Evolutionary conservation across 2,888 invertebrate species (phyloP), one percentile per base, ranked within the genome.

Genomic region (Diaperis boleti): DNA sequence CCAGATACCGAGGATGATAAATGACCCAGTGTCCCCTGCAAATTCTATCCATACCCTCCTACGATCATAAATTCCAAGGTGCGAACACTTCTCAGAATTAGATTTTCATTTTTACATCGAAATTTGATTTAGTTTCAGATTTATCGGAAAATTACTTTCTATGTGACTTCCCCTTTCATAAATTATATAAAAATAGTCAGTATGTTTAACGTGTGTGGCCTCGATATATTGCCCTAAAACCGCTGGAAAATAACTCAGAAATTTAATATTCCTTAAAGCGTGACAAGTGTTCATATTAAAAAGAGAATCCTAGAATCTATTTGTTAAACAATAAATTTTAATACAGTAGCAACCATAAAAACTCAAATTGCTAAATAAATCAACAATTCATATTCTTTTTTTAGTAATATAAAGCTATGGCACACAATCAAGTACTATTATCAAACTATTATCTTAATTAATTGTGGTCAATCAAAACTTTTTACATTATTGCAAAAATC

Each of bases 1-100:
- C 60, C 68, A 67, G 68, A 73, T 70, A 73, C 65, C 65, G 62
- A 55, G 62, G 60, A 70, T 72, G 74, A 74, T 74, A 70, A 73
- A 74, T 73, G 72, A 66, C 64, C 49, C 50, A 59, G 60, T 69
- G 69, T 72, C 71, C 71, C 68, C 68, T 66, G 65, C 70, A 71
- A 72, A 70, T 71, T 73, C 71, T 70, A 71, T 71, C 68, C 69
- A 55, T 62, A 65, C 70, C 70, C 67, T 67, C 45, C 61, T 59
- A 60, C 69, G 67, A 70, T 74, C 73, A 72, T 73, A 73, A 75
- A 75, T 75, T 69, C 70, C 54, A 68, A 72, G 72, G 72, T 72
- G 71, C 67, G 67, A 68, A 69, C 70, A 69, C 68, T 72, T 68
- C 69, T 62, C 67, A 57, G 72, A 71, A 73, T 73, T 73, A 72